phyloP scores from a whole-genome alignment of 2,113 vertebrate genomes.

The Tursiops truncatus region DNA sequence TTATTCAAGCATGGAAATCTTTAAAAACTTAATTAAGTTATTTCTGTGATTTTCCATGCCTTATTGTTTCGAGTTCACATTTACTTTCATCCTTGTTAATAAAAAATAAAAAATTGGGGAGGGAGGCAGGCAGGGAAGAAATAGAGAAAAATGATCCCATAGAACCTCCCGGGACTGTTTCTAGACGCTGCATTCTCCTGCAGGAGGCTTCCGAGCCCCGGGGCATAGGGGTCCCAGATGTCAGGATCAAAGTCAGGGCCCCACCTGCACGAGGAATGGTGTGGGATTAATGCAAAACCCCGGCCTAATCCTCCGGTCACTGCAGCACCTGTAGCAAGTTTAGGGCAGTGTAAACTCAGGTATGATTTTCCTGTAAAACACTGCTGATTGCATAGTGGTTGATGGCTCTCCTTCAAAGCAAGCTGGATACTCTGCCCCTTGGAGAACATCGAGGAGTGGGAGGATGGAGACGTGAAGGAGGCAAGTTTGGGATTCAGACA shows the following conservation, averaged over 20 bases:
- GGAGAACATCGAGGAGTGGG: background rate
- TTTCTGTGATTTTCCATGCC: conserved; percentile 87
- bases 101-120: conserved; percentile 69
- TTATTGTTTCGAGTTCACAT: conserved; percentile 87
- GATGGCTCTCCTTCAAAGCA: background rate
- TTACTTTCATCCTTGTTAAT: conserved; percentile 86
- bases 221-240: fast-evolving
- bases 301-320: too few species aligned
- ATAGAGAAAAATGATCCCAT: conserved; percentile 38
- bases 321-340: background rate
- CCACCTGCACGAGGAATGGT: background rate
- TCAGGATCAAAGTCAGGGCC: background rate
- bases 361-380: background rate
- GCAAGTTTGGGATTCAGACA: background rate
- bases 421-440: background rate
- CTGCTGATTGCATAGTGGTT: background rate
- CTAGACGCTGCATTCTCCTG: background rate
- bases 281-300: background rate
- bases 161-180: background rate
- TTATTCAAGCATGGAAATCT: conserved; percentile 91
- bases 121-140: background rate
- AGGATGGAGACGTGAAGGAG: background rate
- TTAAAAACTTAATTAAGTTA: conserved; percentile 92
- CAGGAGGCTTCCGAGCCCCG: background rate
- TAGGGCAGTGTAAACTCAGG: background rate